A percentile compares a stretch with the other conserved stretches of the same genome.
Conservation (phyloP, 2,888 invertebrate genomes). For the Andrena fulva region DNA sequence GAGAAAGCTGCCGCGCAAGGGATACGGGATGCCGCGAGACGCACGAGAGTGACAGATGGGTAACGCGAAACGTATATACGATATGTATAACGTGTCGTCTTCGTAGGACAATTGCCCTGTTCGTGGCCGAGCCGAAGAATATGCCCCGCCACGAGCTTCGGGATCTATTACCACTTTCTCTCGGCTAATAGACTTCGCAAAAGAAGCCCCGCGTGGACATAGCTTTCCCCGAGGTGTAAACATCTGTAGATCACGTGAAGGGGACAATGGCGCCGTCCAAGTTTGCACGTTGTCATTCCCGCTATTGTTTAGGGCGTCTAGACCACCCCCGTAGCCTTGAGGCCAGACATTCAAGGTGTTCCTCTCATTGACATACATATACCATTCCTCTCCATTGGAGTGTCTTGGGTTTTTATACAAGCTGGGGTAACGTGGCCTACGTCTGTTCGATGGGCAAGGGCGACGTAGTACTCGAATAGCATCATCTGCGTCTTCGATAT, state of each 20-base stretch:
- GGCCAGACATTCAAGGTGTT: neutral
- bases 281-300: neutral
- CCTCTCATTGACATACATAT: neutral
- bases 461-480: too few species aligned
- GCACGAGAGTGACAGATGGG: neutral
- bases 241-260: conserved; percentile 5
- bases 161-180: neutral
- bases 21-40: neutral
- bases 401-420: neutral
- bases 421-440: too few species aligned
- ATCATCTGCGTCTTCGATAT: too few species aligned
- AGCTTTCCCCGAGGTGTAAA: neutral
- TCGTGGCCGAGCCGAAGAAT: neutral
- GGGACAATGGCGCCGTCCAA: neutral
- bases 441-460: too few species aligned
- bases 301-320: neutral
- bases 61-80: neutral
- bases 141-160: neutral
- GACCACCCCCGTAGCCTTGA: neutral
- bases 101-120: neutral
- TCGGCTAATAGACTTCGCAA: neutral
- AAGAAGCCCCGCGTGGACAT: neutral
- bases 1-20: neutral
- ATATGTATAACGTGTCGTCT: neutral
- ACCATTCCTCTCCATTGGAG: neutral